Evolutionary conservation across 2,797 vertebrate species (phyloP), one percentile per base, ranked within the genome.

Genomic region (Chlorospingus semifuscus): DNA sequence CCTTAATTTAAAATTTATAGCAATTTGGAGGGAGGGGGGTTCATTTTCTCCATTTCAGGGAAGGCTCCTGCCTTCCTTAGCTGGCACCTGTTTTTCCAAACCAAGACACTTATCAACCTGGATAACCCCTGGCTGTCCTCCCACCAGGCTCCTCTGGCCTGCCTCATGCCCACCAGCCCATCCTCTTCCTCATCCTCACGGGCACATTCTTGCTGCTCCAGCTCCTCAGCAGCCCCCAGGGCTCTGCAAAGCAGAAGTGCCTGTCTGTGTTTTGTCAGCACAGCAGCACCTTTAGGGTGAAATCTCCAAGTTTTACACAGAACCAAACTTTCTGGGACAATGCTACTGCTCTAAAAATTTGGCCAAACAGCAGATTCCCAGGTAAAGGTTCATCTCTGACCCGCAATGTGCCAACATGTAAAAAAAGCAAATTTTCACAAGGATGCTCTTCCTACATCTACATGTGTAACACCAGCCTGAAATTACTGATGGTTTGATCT

Each of bases 131-230:
- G 6, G 32, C 83, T 71, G 39, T 39, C 63, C 24, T 87, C 66
- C 44, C 1, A 15, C 41, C n/a, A 50, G 0, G 0, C 39, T 26
- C 42, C 5, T 6, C 34, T 53, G 75, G 34, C 1, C 1, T 50
- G 59, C 36, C 41, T 71, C 44, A 30, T 8, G 32, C 42, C 59
- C 70, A 49, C 34, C 69, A 80, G 65, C 34, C 32, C 74, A 34
- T 80, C 20, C 32, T 78, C 56, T 47, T 78, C 57, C 60, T 83
- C 63, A 24, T 53, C 44, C 52, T 71, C 57, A 22, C 0, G 0
- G 2, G 42, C 37, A 57, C 3, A 3, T 63, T 50, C 65, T 42
- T 2, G 2, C 65, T 89, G 84, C 2, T 8, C 11, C 34, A 69
- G 66, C 2, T 2, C 20, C 50, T 47, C 1, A 3, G 44, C 6